Evolutionary conservation across 2,888 invertebrate species (phyloP), one percentile per base, ranked within the genome.

Genomic region (Stegophylla sp.): DNA sequence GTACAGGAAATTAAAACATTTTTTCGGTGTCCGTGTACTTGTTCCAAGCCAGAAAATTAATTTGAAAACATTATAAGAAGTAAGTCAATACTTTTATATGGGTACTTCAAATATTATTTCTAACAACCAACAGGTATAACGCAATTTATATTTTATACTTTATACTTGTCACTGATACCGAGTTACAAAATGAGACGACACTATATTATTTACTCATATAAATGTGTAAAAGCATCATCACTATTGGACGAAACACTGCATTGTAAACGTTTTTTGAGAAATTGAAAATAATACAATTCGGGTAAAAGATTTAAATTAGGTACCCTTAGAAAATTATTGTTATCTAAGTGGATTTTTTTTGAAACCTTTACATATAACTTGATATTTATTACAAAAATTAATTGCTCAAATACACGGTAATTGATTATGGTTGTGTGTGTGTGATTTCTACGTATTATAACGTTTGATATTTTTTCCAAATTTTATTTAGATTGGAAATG

Each of bases 111-210:
- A 73, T 43, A 72, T 26, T 26, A 45, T 56, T 41, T 43, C 43
- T 41, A 72, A 72, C 26, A 45, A 15, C 45, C 17, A 59, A 73
- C 59, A 59, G 45, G 43, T 26, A 73, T 45, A n/a, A 73, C 59
- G 45, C 61, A 61, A 63, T 74, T 74, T 34, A 63, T 63, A n/a
- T n/a, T n/a, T 41, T 45, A 74, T 72, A 45, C n/a, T n/a, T n/a
- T n/a, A n/a, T n/a, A n/a, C n/a, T n/a, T n/a, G n/a, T n/a, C n/a
- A n/a, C n/a, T n/a, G n/a, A 17, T 45, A 45, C 45, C 13, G 26
- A 45, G 67, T 17, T 26, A 26, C 3, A 67, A 67, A 67, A 67
- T 4, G 34, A n/a, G n/a, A 48, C 7, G 23, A 17, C 28, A 28
- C 10, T n/a, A 28, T n/a, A n/a, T n/a, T 28, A 48, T 3, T 7